phyloP scores from a whole-genome alignment of 2,888 invertebrate genomes.

The Ophion obscuratus region DNA sequence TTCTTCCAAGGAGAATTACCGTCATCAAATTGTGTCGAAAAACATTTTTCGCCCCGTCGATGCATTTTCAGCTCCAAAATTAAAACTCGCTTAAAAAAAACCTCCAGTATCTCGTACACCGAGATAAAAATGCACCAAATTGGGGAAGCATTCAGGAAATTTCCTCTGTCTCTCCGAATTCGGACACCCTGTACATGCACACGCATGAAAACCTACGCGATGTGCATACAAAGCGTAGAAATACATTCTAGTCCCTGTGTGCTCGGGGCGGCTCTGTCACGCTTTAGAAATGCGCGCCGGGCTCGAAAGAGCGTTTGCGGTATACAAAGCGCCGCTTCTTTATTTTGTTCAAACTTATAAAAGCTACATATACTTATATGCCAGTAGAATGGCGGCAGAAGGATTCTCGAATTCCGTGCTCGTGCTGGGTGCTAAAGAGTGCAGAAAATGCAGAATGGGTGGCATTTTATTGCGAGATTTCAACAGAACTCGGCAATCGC shows the following conservation, averaged over 20 bases:
- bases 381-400: not conserved
- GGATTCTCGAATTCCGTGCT: constrained; percentile 22
- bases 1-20: too few species aligned
- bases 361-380: not conserved
- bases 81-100: too few species aligned
- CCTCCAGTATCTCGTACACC: too few species aligned
- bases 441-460: constrained; percentile 10
- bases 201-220: constrained; percentile 59
- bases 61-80: too few species aligned
- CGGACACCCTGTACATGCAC: constrained; percentile 9
- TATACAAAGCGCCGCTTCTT: constrained; percentile 49
- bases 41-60: too few species aligned
- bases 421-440: not conserved
- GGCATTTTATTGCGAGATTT: constrained; percentile 53
- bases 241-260: constrained; percentile 38
- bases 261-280: constrained; percentile 53
- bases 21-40: too few species aligned
- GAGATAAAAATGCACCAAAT: too few species aligned
- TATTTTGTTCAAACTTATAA: constrained; percentile 11
- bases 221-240: constrained; percentile 63
- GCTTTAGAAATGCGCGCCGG: constrained; percentile 55
- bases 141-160: not conserved
- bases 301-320: constrained; percentile 34
- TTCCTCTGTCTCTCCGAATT: not conserved
- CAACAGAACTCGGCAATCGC: constrained; percentile 16